A percentile compares a stretch with the other conserved stretches of the same genome.
These are phyloP conservation scores for Plecotus auritus DNA, from an alignment of 2,113 vertebrate genomes.

Conservation along the genomic window DNA sequence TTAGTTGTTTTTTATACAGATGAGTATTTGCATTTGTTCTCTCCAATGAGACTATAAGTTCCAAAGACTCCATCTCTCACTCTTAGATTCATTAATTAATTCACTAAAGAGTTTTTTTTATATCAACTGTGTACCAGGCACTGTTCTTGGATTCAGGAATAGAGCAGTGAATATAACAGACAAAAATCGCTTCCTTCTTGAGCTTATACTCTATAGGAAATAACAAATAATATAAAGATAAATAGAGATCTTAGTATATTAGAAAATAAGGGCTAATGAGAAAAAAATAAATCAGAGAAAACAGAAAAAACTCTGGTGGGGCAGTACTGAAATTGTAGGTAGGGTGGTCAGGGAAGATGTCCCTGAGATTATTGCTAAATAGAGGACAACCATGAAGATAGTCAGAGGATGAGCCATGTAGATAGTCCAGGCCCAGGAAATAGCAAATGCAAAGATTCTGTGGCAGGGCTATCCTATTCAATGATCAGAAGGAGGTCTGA, in stretches of 20 bases:
- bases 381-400: not conserved
- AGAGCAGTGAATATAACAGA: not conserved
- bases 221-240: not conserved
- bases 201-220: not conserved
- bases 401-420: not conserved
- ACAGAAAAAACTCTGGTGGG: not conserved
- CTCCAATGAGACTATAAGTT: not conserved
- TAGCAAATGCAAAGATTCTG: not conserved
- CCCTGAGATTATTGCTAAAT: not conserved
- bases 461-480: not conserved
- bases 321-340: not conserved
- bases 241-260: not conserved
- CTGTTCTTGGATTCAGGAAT: not conserved
- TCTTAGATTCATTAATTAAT: not conserved
- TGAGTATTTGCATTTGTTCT: not conserved
- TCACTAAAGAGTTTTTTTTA: not conserved
- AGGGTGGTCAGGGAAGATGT: not conserved
- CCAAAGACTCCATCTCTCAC: not conserved
- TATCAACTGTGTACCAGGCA: not conserved
- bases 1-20: not conserved
- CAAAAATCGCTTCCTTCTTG: not conserved
- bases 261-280: not conserved
- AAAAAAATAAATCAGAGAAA: not conserved
- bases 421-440: not conserved
- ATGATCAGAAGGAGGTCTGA: not conserved